Conservation (phyloP, 2,797 vertebrate species). For the Rhynchotus rufescens region DNA sequence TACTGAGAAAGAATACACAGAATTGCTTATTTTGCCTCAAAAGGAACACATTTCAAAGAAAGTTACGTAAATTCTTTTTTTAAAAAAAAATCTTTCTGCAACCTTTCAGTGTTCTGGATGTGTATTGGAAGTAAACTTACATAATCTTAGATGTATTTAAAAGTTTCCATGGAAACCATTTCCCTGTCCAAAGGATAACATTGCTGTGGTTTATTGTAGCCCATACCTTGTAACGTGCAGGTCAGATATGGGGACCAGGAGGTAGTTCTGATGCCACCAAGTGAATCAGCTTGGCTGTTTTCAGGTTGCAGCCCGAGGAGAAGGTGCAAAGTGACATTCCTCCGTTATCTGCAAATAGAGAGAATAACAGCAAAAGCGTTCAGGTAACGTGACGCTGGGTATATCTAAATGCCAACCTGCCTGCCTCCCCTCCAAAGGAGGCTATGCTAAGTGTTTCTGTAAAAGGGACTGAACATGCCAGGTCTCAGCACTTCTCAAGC, state of each 20-base stretch:
- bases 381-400: not conserved
- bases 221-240: conserved; percentile 28
- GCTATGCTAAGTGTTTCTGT: not conserved
- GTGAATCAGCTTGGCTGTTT: not conserved
- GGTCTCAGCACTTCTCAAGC: not conserved
- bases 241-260: not conserved
- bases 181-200: conserved; percentile 64
- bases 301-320: not conserved
- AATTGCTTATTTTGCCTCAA: conserved; percentile 2
- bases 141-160: conserved; percentile 66
- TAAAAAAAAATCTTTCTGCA: conserved; percentile 38
- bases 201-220: conserved; percentile 37
- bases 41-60: conserved; percentile 32
- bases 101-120: conserved; percentile 29
- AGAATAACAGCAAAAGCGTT: not conserved
- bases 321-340: not conserved
- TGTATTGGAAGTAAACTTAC: conserved; percentile 58
- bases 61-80: conserved; percentile 34
- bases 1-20: not conserved
- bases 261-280: not conserved
- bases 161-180: conserved; percentile 66
- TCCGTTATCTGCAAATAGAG: not conserved
- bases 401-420: not conserved
- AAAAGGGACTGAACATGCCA: not conserved
- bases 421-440: not conserved